Percentiles rank a stretch among this genome's conserved stretches.
Evolutionary conservation across 2,888 invertebrate genomes (phyloP).

Genomic region (Phlogophora meticulosa): DNA sequence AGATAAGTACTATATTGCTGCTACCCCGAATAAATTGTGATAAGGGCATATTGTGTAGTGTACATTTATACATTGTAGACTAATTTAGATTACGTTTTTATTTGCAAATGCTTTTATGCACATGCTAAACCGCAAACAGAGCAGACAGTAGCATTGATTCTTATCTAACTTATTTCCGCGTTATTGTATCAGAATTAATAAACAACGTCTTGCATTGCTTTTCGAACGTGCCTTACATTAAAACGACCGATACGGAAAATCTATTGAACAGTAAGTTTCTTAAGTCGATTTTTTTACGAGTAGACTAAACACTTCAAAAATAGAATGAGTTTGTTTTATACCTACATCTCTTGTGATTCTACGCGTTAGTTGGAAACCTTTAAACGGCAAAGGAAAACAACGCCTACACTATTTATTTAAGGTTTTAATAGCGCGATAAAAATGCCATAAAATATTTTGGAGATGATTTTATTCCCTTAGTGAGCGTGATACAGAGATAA

Average conservation of each 20-base stretch:
- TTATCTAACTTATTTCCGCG: not conserved
- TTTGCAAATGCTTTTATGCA: not conserved
- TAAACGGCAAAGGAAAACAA: slow-evolving; percentile 40
- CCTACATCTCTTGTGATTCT: slow-evolving; percentile 29
- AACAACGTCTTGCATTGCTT: not conserved
- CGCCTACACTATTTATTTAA: slow-evolving; percentile 55
- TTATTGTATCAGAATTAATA: not conserved
- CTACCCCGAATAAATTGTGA: no score
- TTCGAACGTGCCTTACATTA: not conserved
- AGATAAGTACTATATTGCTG: no score
- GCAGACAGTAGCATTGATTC: not conserved
- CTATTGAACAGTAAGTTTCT: slow-evolving; percentile 22
- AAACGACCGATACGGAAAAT: slow-evolving; percentile 17
- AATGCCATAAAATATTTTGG: slow-evolving; percentile 53
- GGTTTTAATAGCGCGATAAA: slow-evolving; percentile 51
- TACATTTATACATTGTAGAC: no score
- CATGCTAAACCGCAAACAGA: not conserved
- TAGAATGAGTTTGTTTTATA: slow-evolving; percentile 32
- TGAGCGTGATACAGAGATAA: slow-evolving; percentile 32
- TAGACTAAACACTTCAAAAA: slow-evolving; percentile 55
- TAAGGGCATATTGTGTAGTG: no score
- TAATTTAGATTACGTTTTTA: not conserved
- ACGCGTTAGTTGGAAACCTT: slow-evolving; percentile 28
- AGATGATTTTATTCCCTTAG: slow-evolving; percentile 33
- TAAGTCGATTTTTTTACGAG: slow-evolving; percentile 29